phyloP scores from a whole-genome alignment of 2,888 invertebrate genomes.

The Thyatira batis region DNA sequence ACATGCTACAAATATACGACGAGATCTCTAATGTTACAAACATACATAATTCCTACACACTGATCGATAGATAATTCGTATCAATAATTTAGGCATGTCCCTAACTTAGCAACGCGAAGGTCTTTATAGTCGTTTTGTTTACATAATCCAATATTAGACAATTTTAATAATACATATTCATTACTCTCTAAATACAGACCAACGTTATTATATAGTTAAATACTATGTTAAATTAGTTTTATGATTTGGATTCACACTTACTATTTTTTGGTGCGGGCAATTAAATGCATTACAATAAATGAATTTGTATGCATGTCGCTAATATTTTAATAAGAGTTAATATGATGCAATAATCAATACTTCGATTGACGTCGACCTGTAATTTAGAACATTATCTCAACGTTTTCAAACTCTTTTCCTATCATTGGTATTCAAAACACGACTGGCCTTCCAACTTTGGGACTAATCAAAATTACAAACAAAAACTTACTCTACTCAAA shows the following conservation, averaged over 20 bases:
- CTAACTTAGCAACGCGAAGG: not conserved
- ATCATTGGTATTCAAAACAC: not conserved
- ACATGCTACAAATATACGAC: constrained; percentile 18
- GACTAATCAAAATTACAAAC: too few relatives aligned
- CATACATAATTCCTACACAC: constrained; percentile 16
- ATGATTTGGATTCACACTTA: too few relatives aligned
- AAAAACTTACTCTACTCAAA: too few relatives aligned
- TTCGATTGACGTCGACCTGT: not conserved
- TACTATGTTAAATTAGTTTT: too few relatives aligned
- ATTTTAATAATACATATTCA: not conserved
- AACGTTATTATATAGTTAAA: too few relatives aligned
- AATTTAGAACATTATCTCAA: not conserved
- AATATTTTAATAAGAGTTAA: too few relatives aligned
- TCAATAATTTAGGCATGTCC: constrained; percentile 18
- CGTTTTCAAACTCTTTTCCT: not conserved
- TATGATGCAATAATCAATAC: too few relatives aligned
- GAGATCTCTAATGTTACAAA: constrained; percentile 25
- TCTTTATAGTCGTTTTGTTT: not conserved
- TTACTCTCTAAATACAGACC: not conserved
- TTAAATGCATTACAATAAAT: too few relatives aligned
- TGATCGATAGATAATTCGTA: constrained; percentile 27
- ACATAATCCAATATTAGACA: not conserved
- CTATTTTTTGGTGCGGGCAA: too few relatives aligned
- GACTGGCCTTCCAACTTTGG: not conserved
- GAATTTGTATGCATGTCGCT: too few relatives aligned